A percentile compares a stretch with the other conserved stretches of the same genome.
Conservation (phyloP, 2,888 invertebrate genomes). For the Lepidocyrtinus sp. region DNA sequence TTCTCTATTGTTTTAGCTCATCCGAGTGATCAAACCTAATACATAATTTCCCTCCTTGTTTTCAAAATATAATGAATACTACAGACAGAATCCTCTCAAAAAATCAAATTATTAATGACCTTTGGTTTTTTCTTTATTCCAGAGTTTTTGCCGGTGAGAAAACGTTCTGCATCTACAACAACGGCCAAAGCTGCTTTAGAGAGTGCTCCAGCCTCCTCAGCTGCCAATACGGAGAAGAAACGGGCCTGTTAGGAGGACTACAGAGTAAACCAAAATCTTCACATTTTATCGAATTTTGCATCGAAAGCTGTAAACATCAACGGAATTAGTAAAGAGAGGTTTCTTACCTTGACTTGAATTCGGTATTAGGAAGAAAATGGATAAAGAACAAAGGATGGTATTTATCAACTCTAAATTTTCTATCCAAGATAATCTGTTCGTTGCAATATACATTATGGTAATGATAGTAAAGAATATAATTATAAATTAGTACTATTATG, state of each 20-base stretch:
- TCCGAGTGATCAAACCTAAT: slow-evolving; percentile 5
- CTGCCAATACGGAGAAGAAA: slow-evolving; percentile 39
- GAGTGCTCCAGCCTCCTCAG: slow-evolving; percentile 52
- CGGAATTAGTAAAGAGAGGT: too few species aligned
- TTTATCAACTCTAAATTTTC: too few species aligned
- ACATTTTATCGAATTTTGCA: too few species aligned
- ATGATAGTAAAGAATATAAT: background rate
- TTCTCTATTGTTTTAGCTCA: slow-evolving; percentile 42
- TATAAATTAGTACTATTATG: background rate
- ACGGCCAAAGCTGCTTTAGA: slow-evolving; percentile 50
- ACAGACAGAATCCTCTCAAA: slow-evolving; percentile 17
- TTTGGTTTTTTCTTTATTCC: slow-evolving; percentile 28
- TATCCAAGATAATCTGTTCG: slow-evolving; percentile 41
- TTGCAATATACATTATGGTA: slow-evolving; percentile 31
- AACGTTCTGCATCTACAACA: slow-evolving; percentile 49
- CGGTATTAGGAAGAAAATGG: too few species aligned
- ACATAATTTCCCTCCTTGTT: background rate
- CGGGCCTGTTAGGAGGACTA: slow-evolving; percentile 34
- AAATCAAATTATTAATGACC: background rate
- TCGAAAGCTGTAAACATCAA: too few species aligned
- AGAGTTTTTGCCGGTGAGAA: slow-evolving; percentile 47
- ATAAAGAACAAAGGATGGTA: too few species aligned
- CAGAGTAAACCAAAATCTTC: too few species aligned
- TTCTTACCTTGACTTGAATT: too few species aligned
- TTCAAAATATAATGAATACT: too few species aligned